Evolutionary conservation across 1,140 invertebrate species (phyloP).

Genomic region (Campoletis sonorensis): DNA sequence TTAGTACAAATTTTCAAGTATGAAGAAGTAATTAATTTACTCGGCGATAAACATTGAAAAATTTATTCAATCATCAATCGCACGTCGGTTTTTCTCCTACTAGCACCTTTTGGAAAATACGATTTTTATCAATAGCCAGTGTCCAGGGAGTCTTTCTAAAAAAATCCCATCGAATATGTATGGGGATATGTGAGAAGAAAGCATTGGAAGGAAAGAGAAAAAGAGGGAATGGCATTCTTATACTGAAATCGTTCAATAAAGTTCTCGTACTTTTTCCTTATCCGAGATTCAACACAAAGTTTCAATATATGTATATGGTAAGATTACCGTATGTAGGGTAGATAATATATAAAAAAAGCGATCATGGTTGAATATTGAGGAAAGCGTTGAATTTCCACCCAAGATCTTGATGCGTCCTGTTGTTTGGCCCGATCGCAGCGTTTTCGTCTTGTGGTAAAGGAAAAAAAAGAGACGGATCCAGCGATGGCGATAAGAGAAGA

Average conservation of each 20-base stretch:
- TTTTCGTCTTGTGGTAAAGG: conserved; percentile 24
- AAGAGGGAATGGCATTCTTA: conserved; percentile 14
- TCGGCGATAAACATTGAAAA: not conserved
- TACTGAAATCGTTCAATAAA: conserved; percentile 41
- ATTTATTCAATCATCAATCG: not conserved
- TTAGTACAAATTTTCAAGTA: too few relatives aligned
- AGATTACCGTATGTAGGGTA: conserved; percentile 38
- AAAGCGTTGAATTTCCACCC: conserved; percentile 39
- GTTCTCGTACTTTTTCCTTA: conserved; percentile 37
- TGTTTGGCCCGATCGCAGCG: conserved; percentile 38
- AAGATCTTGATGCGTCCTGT: conserved; percentile 33
- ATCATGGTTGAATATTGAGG: conserved; percentile 37
- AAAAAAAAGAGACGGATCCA: conserved; percentile 44
- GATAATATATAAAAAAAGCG: conserved; percentile 40
- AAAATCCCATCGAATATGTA: conserved; percentile 28
- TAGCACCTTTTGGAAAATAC: not conserved
- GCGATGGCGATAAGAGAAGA: conserved; percentile 47
- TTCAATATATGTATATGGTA: conserved; percentile 22
- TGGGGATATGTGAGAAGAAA: not conserved
- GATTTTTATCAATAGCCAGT: conserved; percentile 20
- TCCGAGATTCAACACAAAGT: conserved; percentile 43
- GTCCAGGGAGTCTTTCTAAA: conserved; percentile 24
- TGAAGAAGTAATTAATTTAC: not conserved
- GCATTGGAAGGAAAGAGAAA: not conserved
- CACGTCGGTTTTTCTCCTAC: not conserved